Evolutionary conservation across 2,888 invertebrate genomes (phyloP).

Genomic region (Nesidiocoris tenuis): DNA sequence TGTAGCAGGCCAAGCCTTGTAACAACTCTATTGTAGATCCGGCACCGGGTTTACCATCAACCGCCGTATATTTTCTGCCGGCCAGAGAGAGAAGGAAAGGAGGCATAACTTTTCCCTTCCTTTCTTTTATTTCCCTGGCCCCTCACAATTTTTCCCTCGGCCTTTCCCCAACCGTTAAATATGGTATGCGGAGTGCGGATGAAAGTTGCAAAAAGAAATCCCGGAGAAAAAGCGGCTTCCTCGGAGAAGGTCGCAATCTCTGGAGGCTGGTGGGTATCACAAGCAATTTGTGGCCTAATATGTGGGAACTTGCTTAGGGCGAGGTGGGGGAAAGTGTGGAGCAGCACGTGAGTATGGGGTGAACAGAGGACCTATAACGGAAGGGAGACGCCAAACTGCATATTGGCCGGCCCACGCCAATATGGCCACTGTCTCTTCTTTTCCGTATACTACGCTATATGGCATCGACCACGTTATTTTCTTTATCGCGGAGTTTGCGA

Average conservation of each 20-base stretch:
- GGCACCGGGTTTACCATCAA: slow-evolving; percentile 9
- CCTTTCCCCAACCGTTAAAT: slow-evolving; percentile 32
- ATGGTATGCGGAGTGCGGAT: slow-evolving; percentile 41
- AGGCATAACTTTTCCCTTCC: slow-evolving; percentile 5
- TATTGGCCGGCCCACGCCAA: slow-evolving; percentile 37
- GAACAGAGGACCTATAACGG: not conserved
- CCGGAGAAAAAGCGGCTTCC: slow-evolving; percentile 8
- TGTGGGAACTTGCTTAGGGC: slow-evolving; percentile 32
- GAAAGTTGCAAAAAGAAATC: slow-evolving; percentile 40
- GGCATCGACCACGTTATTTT: not conserved
- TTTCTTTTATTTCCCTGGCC: not conserved
- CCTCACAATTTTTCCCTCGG: not conserved
- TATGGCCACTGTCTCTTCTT: slow-evolving; percentile 33
- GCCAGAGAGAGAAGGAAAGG: not conserved
- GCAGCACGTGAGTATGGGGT: not conserved
- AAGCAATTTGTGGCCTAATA: slow-evolving; percentile 44
- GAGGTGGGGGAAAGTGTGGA: not conserved
- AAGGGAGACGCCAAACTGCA: slow-evolving; percentile 33
- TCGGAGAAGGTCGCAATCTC: slow-evolving; percentile 16
- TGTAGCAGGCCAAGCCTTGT: slow-evolving; percentile 20
- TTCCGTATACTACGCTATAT: not conserved
- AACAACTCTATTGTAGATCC: slow-evolving; percentile 37
- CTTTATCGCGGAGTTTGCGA: not conserved
- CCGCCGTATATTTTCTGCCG: not conserved
- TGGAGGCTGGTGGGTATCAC: slow-evolving; percentile 20